Base-by-base conservation (phyloP, 2,888 invertebrate genomes). In the Tenodera sinensis region DNA sequence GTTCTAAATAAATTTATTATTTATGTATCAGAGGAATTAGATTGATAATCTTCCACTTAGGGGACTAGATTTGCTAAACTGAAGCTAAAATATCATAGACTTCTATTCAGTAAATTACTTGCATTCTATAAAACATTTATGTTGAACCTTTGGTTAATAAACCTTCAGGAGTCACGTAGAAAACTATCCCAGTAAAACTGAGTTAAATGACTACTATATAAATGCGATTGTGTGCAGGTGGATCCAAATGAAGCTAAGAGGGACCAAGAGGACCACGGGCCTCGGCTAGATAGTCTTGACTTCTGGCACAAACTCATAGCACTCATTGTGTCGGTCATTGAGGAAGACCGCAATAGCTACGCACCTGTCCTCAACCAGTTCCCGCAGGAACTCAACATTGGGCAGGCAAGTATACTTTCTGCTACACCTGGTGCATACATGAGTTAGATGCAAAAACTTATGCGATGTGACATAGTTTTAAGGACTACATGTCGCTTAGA, bases 271-370 rank as follows among this genome's bases (percentile, higher is more conserved):
- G 98, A 96, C 94, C 98, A 96, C 93, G 98, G 96, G 83, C 97
- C 97, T 1, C 95, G 97, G 92, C 93, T 97, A 92, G 98, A 98
- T 92, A 98, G 97, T 90, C 96, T 99, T 81, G 98, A 99, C 93
- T 99, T 99, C 94, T 99, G 99, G 99, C 98, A 99, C 94, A 99
- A 99, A 93, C 95, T 99, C 90, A 98, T 99, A 91, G 98, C 98
- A 54, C 96, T 99, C 90, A 98, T 99, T 91, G 98, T 98, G 88
- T 99, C 99, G 90, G 99, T 99, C 90, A 99, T 99, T 92, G 99
- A 99, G 93, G 99, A 99, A 93, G 99, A 99, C 93, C 97, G 97
- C 92, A 99, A 98, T 93, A 98, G 98, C 93, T 99, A 99, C 93
- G 98, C 98, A 34, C 98, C 98, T 15, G 99, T 99, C 85, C 95